phyloP scores from a whole-genome alignment of 1,140 invertebrate species.

The Drosophila tristis region DNA sequence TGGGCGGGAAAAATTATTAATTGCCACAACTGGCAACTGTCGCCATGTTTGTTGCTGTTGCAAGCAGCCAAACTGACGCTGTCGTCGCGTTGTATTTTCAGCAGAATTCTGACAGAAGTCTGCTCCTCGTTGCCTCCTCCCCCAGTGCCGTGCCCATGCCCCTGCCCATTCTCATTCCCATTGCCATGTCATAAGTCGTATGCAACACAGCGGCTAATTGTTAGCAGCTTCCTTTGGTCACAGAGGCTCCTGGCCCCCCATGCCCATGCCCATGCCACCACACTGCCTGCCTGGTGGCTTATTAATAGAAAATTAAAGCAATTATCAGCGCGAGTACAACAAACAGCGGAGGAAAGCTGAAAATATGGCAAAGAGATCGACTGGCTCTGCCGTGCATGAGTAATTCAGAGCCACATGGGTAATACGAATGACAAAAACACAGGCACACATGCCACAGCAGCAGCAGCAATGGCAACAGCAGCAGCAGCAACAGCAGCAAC shows the following conservation, averaged over 20 bases:
- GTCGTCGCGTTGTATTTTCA: constrained; percentile 73
- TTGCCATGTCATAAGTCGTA: constrained; percentile 73
- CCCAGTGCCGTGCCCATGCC: constrained; percentile 2
- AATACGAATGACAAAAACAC: constrained; percentile 51
- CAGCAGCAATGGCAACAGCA: constrained; percentile 23
- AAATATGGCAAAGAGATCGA: constrained; percentile 76
- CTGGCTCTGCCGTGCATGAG: constrained; percentile 59
- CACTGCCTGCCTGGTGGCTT: constrained; percentile 41
- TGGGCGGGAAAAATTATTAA: constrained; percentile 74
- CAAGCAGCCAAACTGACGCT: constrained; percentile 62
- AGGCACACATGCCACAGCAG: constrained; percentile 15
- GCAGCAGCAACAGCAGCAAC: constrained; percentile 4
- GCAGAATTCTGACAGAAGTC: constrained; percentile 63
- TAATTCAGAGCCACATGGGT: constrained; percentile 73
- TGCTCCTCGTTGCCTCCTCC: constrained; percentile 6
- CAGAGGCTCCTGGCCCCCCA: constrained; percentile 4
- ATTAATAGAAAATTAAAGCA: constrained; percentile 83
- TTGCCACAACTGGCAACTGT: constrained; percentile 82
- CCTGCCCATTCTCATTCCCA: constrained; percentile 18
- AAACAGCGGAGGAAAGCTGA: constrained; percentile 9
- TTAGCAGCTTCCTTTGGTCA: constrained; percentile 70
- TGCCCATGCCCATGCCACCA: neutral
- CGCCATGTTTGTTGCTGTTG: constrained; percentile 72
- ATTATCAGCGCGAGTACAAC: constrained; percentile 64
- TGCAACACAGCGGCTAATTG: constrained; percentile 81